Conservation (phyloP, 2,888 invertebrate species). For the Parnassius glacialis region DNA sequence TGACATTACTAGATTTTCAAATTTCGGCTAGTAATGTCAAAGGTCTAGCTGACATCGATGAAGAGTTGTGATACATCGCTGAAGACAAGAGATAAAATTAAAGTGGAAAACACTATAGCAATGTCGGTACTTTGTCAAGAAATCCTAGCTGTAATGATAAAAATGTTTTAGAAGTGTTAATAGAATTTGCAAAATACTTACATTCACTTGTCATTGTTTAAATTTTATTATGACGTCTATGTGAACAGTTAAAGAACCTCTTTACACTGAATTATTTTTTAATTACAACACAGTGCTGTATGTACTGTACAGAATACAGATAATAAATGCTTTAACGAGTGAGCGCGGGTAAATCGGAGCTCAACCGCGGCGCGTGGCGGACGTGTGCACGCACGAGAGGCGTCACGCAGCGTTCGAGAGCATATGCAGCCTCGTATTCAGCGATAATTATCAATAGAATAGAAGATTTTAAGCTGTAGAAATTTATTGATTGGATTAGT, state of each 20-base stretch:
- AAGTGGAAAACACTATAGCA: no score
- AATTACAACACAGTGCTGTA: conserved; percentile 3
- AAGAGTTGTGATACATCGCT: no score
- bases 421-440: conserved; percentile 56
- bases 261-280: conserved; percentile 8
- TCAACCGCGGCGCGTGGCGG: conserved; percentile 53
- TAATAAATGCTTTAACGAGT: conserved; percentile 3
- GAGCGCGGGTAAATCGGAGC: conserved; percentile 40
- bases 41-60: no score
- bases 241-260: background rate
- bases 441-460: conserved; percentile 33
- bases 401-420: conserved; percentile 66
- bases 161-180: no score
- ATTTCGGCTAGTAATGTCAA: no score
- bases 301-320: background rate
- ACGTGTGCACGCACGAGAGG: conserved; percentile 59
- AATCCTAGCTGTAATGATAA: no score
- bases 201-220: background rate
- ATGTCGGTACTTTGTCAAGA: no score
- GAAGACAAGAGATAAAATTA: no score
- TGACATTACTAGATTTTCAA: no score
- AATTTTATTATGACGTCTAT: background rate
- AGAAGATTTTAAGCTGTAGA: conserved; percentile 3
- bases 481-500: background rate
- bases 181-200: background rate